Evolutionary conservation across 1,140 invertebrate species (phyloP).

Genomic region (Palaemon carinicauda): DNA sequence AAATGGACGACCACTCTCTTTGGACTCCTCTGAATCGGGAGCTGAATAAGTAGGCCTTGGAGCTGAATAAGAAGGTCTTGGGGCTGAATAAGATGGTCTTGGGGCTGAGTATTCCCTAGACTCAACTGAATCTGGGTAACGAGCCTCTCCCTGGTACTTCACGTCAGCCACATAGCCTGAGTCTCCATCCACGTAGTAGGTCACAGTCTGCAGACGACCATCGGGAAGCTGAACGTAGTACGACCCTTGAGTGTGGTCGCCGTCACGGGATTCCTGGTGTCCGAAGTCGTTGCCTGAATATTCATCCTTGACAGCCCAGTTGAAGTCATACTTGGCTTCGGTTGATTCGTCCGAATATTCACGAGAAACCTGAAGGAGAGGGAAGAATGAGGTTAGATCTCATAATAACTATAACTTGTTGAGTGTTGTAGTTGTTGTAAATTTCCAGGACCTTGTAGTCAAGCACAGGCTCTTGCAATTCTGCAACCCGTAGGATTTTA

Average conservation of each 20-base stretch:
- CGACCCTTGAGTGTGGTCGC: conserved; percentile 7
- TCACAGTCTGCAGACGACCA: not conserved
- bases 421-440: too few species aligned
- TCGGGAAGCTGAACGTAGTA: conserved; percentile 17
- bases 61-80: not conserved
- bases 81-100: not conserved
- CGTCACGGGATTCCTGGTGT: conserved; percentile 3
- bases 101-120: not conserved
- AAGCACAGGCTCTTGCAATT: too few species aligned
- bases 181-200: not conserved
- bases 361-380: not conserved
- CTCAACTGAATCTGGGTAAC: not conserved
- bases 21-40: not conserved
- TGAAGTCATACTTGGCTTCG: not conserved
- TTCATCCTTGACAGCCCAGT: not conserved
- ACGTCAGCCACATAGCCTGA: conserved; percentile 6
- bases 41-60: not conserved
- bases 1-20: not conserved
- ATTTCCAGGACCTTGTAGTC: too few species aligned
- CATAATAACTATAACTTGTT: too few species aligned
- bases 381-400: not conserved
- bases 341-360: not conserved
- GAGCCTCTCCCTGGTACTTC: not conserved
- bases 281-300: not conserved
- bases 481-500: too few species aligned